Conservation (phyloP, 2,113 vertebrate species). For the Heterocephalus glaber region DNA sequence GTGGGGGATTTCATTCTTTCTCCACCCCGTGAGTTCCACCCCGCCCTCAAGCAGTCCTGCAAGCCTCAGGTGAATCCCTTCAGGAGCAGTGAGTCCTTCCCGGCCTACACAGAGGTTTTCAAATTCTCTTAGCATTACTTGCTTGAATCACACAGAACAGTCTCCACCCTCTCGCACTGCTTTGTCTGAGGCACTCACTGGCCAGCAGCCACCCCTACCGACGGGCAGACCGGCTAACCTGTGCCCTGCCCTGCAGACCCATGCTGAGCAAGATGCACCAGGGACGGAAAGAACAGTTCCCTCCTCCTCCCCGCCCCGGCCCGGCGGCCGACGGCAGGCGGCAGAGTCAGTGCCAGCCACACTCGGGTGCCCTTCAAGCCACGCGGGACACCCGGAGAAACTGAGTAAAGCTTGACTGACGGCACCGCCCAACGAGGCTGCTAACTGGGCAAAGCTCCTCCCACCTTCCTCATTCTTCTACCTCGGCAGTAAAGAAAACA, state of each 20-base stretch:
- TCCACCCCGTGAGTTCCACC: conserved; percentile 68
- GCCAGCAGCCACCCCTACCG: conserved; percentile 85
- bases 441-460: not conserved
- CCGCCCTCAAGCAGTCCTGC: conserved; percentile 59
- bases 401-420: not conserved
- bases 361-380: not conserved
- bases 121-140: conserved; percentile 84
- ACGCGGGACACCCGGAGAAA: not conserved
- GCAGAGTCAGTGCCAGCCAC: not conserved
- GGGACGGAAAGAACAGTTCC: conserved; percentile 63
- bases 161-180: conserved; percentile 88
- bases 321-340: not conserved
- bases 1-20: conserved; percentile 76
- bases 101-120: conserved; percentile 82
- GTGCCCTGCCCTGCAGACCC: conserved; percentile 76
- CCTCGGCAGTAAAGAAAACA: conserved; percentile 53
- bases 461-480: conserved; percentile 61
- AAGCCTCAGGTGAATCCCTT: conserved; percentile 84
- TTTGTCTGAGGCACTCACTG: conserved; percentile 88
- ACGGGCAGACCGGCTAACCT: conserved; percentile 81
- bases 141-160: conserved; percentile 89
- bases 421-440: not conserved
- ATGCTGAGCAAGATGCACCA: conserved; percentile 71
- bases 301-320: not conserved
- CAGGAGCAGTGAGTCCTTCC: conserved; percentile 79